These are phyloP conservation scores for Triplophysa bombifrons DNA, from an alignment of 2,797 vertebrate species.

Conservation along the genomic window DNA sequence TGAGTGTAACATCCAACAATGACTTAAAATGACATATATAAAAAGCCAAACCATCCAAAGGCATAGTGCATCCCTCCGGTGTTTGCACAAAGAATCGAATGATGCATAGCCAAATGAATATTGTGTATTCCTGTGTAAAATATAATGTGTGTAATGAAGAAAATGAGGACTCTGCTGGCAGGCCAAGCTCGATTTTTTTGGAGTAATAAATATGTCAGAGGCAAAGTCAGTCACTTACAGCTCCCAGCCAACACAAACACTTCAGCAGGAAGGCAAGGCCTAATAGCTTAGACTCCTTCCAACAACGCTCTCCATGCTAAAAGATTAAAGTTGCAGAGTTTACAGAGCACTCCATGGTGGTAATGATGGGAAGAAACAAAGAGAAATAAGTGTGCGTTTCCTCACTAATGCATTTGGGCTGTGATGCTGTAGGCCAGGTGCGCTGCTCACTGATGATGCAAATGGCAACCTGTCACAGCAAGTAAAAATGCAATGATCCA, in stretches of 20 bases:
- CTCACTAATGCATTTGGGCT: constrained; percentile 45
- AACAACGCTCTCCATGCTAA: constrained; percentile 49
- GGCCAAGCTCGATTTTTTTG: constrained; percentile 34
- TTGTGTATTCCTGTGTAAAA: constrained; percentile 57
- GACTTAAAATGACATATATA: constrained; percentile 13
- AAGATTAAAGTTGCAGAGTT: constrained; percentile 39
- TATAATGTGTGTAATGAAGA: constrained; percentile 62
- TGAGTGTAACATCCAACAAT: constrained; percentile 10
- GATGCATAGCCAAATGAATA: constrained; percentile 58
- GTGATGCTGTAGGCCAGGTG: constrained; percentile 18
- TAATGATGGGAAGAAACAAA: constrained; percentile 24
- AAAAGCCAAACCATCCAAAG: constrained; percentile 33
- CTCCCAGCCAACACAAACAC: constrained; percentile 56
- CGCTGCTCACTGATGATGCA: not conserved
- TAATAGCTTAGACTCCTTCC: constrained; percentile 55
- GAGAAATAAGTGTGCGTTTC: constrained; percentile 26
- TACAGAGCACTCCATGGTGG: constrained; percentile 24
- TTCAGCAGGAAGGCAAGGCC: constrained; percentile 44
- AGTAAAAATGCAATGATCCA: no score
- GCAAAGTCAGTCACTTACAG: constrained; percentile 51
- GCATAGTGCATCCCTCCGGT: constrained; percentile 35
- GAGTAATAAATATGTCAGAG: constrained; percentile 56
- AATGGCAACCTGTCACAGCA: no score
- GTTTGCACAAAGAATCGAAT: constrained; percentile 57
- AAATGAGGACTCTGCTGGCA: constrained; percentile 57